These are phyloP conservation scores for Dolichallabes microphthalmus DNA, from an alignment of 2,113 vertebrate species.

Conservation along the genomic window DNA sequence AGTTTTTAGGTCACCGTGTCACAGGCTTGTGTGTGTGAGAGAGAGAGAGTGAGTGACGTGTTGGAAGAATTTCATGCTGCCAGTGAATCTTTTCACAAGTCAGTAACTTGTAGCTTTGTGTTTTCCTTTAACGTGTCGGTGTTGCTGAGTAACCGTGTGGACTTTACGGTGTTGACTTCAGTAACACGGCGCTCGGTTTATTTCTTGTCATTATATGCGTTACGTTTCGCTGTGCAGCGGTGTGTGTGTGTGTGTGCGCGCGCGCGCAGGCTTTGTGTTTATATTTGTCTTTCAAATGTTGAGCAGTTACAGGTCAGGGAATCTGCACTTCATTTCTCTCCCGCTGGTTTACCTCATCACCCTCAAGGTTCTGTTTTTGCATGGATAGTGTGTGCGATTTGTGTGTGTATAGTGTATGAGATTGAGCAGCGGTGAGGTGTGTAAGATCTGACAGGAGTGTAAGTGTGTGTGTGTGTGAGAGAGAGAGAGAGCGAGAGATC, in stretches of 20 bases:
- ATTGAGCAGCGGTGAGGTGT: not conserved
- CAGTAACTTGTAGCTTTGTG: not conserved
- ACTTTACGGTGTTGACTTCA: not conserved
- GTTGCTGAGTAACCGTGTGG: not conserved
- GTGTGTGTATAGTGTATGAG: not conserved
- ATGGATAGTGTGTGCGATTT: not conserved
- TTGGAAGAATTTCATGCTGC: not conserved
- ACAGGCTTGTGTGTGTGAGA: not conserved
- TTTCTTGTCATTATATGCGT: no score
- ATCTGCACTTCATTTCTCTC: not conserved
- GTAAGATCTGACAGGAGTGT: not conserved
- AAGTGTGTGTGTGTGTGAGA: not conserved
- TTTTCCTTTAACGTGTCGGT: not conserved
- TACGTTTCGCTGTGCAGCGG: not conserved
- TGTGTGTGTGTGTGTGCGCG: not conserved
- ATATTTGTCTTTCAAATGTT: not conserved
- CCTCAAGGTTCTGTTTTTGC: not conserved
- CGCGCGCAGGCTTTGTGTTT: not conserved
- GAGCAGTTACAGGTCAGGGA: not conserved
- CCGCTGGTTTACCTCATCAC: not conserved
- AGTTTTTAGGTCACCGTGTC: slow-evolving; percentile 35
- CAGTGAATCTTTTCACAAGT: not conserved
- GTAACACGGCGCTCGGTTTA: not conserved
- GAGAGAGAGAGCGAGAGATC: no score
- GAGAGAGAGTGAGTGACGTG: not conserved